Conservation (phyloP, 1,140 invertebrate genomes). For the Cotesia glomerata region DNA sequence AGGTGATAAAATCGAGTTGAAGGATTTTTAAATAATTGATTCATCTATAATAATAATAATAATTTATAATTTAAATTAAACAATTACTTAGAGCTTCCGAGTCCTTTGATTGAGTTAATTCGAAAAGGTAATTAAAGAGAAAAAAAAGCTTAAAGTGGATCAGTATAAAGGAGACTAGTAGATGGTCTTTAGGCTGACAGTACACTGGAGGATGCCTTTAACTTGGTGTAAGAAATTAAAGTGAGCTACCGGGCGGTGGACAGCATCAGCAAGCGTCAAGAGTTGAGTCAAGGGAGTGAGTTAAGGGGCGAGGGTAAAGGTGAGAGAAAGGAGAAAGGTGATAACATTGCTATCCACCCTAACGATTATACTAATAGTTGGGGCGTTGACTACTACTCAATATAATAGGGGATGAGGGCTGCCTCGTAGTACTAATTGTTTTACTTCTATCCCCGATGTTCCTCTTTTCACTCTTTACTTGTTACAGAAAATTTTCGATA, state of each 20-base stretch:
- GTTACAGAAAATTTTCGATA: conserved; percentile 29
- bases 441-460: conserved; percentile 32
- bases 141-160: conserved; percentile 38
- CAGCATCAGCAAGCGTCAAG: no score
- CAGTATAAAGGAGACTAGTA: conserved; percentile 24
- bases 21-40: no score
- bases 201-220: conserved; percentile 39
- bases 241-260: no score
- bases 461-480: conserved; percentile 4
- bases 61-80: neutral
- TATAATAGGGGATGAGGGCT: conserved; percentile 42
- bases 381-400: conserved; percentile 44
- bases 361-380: conserved; percentile 52
- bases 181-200: neutral
- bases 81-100: no score
- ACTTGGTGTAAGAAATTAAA: conserved; percentile 35
- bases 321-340: neutral
- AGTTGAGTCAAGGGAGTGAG: conserved; percentile 37
- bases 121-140: neutral
- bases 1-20: no score
- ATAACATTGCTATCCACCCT: conserved; percentile 26
- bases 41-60: no score
- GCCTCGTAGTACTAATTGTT: conserved; percentile 48
- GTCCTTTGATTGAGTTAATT: no score
- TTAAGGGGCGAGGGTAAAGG: conserved; percentile 41